phyloP scores from a whole-genome alignment of 2,888 invertebrate genomes.

The Stenichneumon culpator region DNA sequence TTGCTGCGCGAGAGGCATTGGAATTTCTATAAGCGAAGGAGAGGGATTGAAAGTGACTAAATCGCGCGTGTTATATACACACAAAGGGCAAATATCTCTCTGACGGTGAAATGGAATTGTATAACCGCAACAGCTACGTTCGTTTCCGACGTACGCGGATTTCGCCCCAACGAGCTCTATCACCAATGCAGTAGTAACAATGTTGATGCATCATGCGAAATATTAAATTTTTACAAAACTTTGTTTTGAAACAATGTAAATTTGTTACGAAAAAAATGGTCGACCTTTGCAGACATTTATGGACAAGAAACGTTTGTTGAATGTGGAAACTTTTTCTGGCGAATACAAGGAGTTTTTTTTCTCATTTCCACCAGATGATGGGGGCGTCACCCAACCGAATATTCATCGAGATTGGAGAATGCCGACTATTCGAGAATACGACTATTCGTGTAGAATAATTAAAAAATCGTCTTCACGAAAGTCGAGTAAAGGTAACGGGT shows the following conservation, averaged over 20 bases:
- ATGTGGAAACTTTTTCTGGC: neutral
- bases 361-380: neutral
- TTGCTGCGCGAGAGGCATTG: neutral
- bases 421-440: no score
- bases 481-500: neutral
- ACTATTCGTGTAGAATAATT: no score
- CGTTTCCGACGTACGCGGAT: no score
- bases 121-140: conserved; percentile 15
- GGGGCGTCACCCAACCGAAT: neutral
- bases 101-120: conserved; percentile 13
- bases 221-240: neutral
- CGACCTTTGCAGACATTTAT: neutral
- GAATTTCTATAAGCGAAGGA: conserved; percentile 10
- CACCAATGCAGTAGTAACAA: no score
- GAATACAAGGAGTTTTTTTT: neutral
- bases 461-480: neutral
- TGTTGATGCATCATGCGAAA: neutral
- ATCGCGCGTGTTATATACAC: conserved; percentile 21
- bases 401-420: neutral
- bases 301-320: neutral
- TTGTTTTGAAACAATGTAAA: neutral
- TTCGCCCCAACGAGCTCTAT: no score
- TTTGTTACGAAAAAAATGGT: neutral
- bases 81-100: conserved; percentile 18
- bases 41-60: conserved; percentile 11